Conservation (phyloP, 2,113 vertebrate species). For the Bostrychus sinensis region DNA sequence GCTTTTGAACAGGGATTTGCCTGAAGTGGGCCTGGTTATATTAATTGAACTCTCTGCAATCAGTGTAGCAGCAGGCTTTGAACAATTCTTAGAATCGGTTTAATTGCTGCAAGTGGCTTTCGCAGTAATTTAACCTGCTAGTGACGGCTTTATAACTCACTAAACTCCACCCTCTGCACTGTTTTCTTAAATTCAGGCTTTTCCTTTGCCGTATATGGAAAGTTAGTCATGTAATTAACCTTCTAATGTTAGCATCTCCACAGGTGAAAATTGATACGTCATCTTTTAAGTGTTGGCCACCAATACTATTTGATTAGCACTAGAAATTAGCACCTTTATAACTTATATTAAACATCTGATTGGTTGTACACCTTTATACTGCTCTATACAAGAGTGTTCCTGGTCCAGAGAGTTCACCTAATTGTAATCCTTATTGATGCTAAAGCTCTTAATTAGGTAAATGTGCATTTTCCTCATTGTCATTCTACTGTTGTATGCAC, state of each 20-base stretch:
- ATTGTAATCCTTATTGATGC: too few species aligned
- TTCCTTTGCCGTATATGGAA: neutral
- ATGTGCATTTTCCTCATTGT: too few species aligned
- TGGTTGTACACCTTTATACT: neutral
- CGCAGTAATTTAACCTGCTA: neutral
- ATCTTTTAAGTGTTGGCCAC: neutral
- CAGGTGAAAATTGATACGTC: neutral
- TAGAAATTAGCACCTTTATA: neutral
- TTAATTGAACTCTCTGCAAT: constrained; percentile 18
- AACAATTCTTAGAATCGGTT: neutral
- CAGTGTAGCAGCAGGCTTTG: constrained; percentile 7
- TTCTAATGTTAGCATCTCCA: neutral
- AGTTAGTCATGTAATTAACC: constrained; percentile 2
- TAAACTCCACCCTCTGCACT: neutral
- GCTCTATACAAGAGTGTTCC: too few species aligned
- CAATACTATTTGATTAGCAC: constrained; percentile 1
- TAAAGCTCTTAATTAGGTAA: neutral
- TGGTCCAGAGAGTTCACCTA: too few species aligned
- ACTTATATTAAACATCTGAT: neutral
- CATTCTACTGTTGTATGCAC: neutral
- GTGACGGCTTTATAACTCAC: constrained; percentile 2
- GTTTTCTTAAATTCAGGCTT: neutral
- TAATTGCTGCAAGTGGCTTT: constrained; percentile 18
- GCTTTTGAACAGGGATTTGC: neutral
- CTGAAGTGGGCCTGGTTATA: neutral